These are phyloP conservation scores for Dicroscelio sp. DNA, from an alignment of 2,888 invertebrate species.

Conservation along the genomic window DNA sequence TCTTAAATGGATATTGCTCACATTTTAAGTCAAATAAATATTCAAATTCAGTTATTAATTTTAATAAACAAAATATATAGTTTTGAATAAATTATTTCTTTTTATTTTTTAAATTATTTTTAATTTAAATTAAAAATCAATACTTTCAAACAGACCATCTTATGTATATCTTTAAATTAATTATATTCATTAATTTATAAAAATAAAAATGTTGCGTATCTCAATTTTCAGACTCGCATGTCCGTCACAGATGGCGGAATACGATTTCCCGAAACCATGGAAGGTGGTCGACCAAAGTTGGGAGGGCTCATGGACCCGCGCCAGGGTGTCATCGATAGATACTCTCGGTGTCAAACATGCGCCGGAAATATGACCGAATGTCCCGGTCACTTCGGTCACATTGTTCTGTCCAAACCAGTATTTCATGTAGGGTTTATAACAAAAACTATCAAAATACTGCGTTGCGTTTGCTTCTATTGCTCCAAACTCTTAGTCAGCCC, in stretches of 20 bases:
- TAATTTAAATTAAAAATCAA: too few relatives aligned
- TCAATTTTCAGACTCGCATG: constrained; percentile 98
- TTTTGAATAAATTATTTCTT: too few relatives aligned
- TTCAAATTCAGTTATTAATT: too few relatives aligned
- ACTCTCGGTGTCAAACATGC: constrained; percentile 98
- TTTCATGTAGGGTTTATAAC: constrained; percentile 99
- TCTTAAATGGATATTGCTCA: too few relatives aligned
- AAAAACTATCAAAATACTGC: constrained; percentile 98
- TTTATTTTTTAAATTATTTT: too few relatives aligned
- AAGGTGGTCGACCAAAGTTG: constrained; percentile 99
- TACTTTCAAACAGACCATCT: too few relatives aligned
- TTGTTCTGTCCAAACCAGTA: constrained; percentile 99
- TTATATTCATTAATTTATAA: too few relatives aligned
- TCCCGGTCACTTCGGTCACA: constrained; percentile 99
- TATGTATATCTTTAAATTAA: too few relatives aligned
- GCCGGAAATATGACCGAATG: constrained; percentile 99
- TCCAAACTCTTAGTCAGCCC: constrained; percentile 99
- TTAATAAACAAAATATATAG: too few relatives aligned
- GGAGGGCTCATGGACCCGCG: constrained; percentile 99
- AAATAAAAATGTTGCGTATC: too few relatives aligned
- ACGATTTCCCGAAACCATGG: constrained; percentile 99
- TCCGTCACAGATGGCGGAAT: constrained; percentile 99
- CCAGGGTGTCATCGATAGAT: constrained; percentile 99
- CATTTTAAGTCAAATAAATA: too few relatives aligned
- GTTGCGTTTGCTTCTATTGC: constrained; percentile 99